Evolutionary conservation across 2,797 vertebrate genomes (phyloP).

Genomic region (Acridotheres tristis): DNA sequence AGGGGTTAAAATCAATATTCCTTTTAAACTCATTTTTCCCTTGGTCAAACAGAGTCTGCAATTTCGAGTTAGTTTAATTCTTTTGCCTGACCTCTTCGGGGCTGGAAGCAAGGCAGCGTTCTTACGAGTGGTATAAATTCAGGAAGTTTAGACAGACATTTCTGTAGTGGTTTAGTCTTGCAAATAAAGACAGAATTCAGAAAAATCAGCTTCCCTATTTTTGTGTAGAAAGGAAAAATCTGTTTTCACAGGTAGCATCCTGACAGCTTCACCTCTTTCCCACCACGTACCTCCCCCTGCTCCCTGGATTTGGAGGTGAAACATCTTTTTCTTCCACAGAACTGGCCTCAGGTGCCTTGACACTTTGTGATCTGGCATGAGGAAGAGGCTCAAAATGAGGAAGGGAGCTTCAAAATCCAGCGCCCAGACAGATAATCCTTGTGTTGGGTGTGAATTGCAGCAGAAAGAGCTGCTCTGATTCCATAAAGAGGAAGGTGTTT

Average conservation of each 20-base stretch:
- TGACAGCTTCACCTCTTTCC: neutral
- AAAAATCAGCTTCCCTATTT: constrained; percentile 6
- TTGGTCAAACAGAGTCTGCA: neutral
- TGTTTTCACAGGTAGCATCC: neutral
- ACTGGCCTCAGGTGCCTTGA: neutral
- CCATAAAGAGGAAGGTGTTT: neutral
- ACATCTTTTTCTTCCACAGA: neutral
- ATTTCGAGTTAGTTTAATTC: neutral
- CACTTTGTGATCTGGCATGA: neutral
- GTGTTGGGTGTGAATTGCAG: neutral
- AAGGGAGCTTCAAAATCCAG: neutral
- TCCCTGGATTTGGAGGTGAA: neutral
- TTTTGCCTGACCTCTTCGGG: neutral
- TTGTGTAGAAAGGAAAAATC: neutral
- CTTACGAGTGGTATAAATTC: neutral
- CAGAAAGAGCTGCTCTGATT: neutral
- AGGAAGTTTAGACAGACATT: neutral
- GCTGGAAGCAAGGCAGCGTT: neutral
- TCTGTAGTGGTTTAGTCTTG: neutral
- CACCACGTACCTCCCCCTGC: accelerated
- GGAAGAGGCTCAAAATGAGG: neutral
- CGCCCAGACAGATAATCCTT: neutral
- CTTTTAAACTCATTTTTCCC: neutral
- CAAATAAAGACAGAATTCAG: neutral
- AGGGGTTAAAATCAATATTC: neutral